phyloP scores from a whole-genome alignment of 1,140 invertebrate species.

The Drosophila sucinea region DNA sequence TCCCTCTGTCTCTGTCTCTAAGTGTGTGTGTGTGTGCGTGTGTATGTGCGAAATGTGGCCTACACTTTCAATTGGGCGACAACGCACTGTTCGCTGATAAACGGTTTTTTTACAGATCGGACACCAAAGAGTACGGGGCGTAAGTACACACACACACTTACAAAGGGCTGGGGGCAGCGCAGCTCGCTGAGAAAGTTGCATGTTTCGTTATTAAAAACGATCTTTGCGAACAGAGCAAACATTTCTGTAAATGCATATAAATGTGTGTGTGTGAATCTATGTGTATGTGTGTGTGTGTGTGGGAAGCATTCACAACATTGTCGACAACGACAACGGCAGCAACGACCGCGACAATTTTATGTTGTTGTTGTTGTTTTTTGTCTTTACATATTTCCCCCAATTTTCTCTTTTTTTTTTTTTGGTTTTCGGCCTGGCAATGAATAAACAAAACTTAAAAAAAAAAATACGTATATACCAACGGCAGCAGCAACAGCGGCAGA shows the following conservation, averaged over 20 bases:
- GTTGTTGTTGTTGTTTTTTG: conserved; percentile 19
- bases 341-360: conserved; percentile 14
- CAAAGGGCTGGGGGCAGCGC: conserved; percentile 12
- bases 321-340: conserved; percentile 10
- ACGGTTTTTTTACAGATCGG: conserved; percentile 16
- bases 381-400: conserved; percentile 31
- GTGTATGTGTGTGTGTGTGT: conserved; percentile 22
- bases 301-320: conserved; percentile 32
- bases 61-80: conserved; percentile 41
- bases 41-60: conserved; percentile 39
- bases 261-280: conserved; percentile 6
- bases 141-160: conserved; percentile 17
- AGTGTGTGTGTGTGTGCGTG: conserved; percentile 21
- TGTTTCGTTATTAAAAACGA: conserved; percentile 21
- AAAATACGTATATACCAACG: background rate
- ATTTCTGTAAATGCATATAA: conserved; percentile 13
- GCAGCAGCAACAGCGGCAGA: conserved; percentile 19
- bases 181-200: conserved; percentile 13
- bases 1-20: background rate
- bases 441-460: conserved; percentile 46
- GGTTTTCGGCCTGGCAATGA: conserved; percentile 31
- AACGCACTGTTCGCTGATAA: conserved; percentile 21
- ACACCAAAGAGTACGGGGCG: conserved; percentile 24
- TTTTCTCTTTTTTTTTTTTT: background rate
- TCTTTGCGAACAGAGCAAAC: conserved; percentile 33